Evolutionary conservation across 2,113 vertebrate species (phyloP).

Genomic region (Speoplatyrhinus poulsoni): DNA sequence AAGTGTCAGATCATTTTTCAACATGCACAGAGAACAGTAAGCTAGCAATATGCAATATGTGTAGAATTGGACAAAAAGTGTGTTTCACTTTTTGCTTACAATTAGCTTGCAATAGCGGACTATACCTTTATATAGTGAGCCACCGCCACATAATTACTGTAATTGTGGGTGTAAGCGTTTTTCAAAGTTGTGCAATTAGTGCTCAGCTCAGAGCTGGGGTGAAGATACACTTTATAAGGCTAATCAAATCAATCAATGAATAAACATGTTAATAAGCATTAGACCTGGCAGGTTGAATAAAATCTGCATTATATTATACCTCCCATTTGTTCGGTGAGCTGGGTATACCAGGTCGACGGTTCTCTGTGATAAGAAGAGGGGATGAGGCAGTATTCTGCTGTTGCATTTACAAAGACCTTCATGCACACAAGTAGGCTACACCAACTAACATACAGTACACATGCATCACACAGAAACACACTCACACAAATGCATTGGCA

Average conservation of each 20-base stretch:
- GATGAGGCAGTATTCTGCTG: conserved; percentile 61
- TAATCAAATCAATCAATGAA: neutral
- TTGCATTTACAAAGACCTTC: conserved; percentile 59
- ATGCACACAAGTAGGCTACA: conserved; percentile 7
- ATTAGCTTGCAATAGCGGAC: too few relatives aligned
- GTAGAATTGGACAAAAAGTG: too few relatives aligned
- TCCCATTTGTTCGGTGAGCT: conserved; percentile 45
- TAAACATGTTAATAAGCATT: neutral
- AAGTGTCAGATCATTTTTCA: too few relatives aligned
- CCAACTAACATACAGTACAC: conserved; percentile 9
- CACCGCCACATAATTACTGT: too few relatives aligned
- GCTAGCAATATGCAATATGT: too few relatives aligned
- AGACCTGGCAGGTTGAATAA: neutral
- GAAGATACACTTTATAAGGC: neutral
- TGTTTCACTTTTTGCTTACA: too few relatives aligned
- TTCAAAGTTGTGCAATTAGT: too few relatives aligned
- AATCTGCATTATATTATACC: conserved; percentile 33
- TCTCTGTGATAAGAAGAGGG: conserved; percentile 19
- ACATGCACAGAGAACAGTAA: too few relatives aligned
- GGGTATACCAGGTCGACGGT: conserved; percentile 36
- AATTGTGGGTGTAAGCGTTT: too few relatives aligned
- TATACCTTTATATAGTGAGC: too few relatives aligned
- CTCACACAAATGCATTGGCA: conserved; percentile 9
- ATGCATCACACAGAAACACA: conserved; percentile 10
- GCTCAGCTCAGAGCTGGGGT: too few relatives aligned